phyloP scores from a whole-genome alignment of 2,888 invertebrate species.

The Cerastoderma edule region DNA sequence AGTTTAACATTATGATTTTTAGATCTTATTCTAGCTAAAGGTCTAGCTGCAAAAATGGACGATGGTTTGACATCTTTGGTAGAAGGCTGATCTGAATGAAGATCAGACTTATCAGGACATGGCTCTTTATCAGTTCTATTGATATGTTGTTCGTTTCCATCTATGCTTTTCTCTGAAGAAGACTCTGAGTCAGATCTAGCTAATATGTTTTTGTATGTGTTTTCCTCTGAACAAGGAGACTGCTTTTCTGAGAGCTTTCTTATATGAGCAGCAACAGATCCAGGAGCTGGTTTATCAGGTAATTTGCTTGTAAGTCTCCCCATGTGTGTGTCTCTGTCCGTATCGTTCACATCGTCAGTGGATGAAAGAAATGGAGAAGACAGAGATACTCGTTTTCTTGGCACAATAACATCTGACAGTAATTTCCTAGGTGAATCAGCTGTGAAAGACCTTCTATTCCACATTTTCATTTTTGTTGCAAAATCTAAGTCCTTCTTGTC shows the following conservation, averaged over 20 bases:
- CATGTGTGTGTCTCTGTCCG: constrained; percentile 43
- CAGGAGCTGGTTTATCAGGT: constrained; percentile 44
- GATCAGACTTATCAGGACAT: not conserved
- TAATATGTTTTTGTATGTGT: not conserved
- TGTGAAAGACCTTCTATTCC: constrained; percentile 46
- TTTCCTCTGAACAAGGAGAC: not conserved
- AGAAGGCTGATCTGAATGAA: not conserved
- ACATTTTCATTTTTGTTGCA: constrained; percentile 52
- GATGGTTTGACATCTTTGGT: constrained; percentile 36
- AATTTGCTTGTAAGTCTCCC: constrained; percentile 43
- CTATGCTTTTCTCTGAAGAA: constrained; percentile 7
- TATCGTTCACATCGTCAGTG: constrained; percentile 7
- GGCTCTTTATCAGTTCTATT: not conserved
- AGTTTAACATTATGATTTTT: constrained; percentile 34
- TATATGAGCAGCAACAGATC: constrained; percentile 58
- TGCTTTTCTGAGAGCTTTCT: constrained; percentile 43
- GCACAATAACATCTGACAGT: not conserved
- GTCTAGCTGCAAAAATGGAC: constrained; percentile 39
- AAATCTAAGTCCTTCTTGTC: constrained; percentile 28
- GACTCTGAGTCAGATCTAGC: constrained; percentile 9
- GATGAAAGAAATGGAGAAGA: constrained; percentile 47
- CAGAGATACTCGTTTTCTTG: constrained; percentile 35
- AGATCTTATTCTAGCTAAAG: constrained; percentile 28
- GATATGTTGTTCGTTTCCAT: not conserved
- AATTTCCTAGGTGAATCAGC: constrained; percentile 24